phyloP scores from a whole-genome alignment of 2,113 vertebrate genomes.

The Xyliphius kryptos region DNA sequence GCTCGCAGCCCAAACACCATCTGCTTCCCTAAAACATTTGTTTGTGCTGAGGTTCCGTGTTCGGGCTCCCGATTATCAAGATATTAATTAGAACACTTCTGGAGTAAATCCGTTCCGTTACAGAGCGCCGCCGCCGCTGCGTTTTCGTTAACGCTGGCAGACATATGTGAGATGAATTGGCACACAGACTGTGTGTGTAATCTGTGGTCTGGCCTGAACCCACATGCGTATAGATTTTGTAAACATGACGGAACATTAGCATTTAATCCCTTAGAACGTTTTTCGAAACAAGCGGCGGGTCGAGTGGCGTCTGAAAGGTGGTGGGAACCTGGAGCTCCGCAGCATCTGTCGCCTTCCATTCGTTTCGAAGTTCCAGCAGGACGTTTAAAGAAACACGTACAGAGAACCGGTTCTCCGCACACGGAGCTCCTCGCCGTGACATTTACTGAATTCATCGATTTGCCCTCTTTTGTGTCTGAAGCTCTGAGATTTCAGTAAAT shows the following conservation, averaged over 20 bases:
- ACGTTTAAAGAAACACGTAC: constrained; percentile 21
- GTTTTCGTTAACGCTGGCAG: neutral
- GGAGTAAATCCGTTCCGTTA: constrained; percentile 22
- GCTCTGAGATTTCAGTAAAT: constrained; percentile 6
- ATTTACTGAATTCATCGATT: constrained; percentile 29
- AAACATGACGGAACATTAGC: no score
- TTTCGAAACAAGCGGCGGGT: no score
- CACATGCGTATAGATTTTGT: neutral
- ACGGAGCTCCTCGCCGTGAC: constrained; percentile 8
- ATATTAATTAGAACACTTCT: constrained; percentile 35
- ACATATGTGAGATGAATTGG: neutral
- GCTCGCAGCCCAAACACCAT: constrained; percentile 46
- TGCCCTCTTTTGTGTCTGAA: constrained; percentile 7
- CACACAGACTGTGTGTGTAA: neutral
- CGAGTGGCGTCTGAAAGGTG: no score
- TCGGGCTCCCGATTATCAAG: constrained; percentile 25
- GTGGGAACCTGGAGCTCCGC: no score
- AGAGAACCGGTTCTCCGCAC: neutral
- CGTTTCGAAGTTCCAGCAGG: neutral
- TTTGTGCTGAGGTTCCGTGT: constrained; percentile 38
- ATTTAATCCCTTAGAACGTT: neutral
- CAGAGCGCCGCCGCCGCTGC: constrained; percentile 4
- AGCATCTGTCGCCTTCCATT: no score
- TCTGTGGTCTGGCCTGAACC: neutral
- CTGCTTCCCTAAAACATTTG: constrained; percentile 47